Percentiles rank a stretch among this genome's conserved stretches.
phyloP scores from a whole-genome alignment of 2,113 vertebrate species.

The Chaetodon auriga region DNA sequence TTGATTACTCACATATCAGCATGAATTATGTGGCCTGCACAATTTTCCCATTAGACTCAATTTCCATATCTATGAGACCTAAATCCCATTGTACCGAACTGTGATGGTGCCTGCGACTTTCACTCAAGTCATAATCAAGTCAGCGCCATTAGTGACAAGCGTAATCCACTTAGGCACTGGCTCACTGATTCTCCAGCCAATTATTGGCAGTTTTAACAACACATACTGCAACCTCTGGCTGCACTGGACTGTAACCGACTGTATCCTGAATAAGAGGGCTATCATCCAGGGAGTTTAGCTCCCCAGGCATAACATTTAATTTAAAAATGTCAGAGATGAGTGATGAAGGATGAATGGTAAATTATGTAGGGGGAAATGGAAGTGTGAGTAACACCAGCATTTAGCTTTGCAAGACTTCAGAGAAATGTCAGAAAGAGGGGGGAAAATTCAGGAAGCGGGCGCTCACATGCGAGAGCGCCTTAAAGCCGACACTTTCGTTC shows the following conservation, averaged over 20 bases:
- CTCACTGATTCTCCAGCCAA: constrained; percentile 71
- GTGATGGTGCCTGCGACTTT: constrained; percentile 53
- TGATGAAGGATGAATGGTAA: constrained; percentile 70
- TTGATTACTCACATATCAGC: not conserved
- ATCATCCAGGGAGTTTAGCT: constrained; percentile 53
- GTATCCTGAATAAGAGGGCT: constrained; percentile 55
- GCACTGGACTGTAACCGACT: constrained; percentile 55
- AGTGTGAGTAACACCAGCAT: constrained; percentile 46
- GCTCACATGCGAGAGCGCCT: not conserved
- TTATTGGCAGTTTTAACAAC: constrained; percentile 74
- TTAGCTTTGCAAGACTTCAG: constrained; percentile 45
- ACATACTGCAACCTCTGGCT: constrained; percentile 41
- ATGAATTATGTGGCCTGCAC: not conserved
- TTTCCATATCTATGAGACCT: constrained; percentile 36
- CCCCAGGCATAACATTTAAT: constrained; percentile 71
- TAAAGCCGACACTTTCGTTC: not conserved
- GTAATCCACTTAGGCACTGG: constrained; percentile 74
- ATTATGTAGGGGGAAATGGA: constrained; percentile 46
- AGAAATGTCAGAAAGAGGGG: constrained; percentile 30
- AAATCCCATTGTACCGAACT: constrained; percentile 23
- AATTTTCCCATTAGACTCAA: constrained; percentile 41
- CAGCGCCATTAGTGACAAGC: constrained; percentile 61
- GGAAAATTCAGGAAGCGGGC: not conserved
- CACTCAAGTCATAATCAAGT: constrained; percentile 68
- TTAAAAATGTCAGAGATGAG: constrained; percentile 79